Percentiles rank a stretch among this genome's conserved stretches.
Evolutionary conservation across 2,113 vertebrate species (phyloP).

Genomic region (Phylloscopus trochiloides): DNA sequence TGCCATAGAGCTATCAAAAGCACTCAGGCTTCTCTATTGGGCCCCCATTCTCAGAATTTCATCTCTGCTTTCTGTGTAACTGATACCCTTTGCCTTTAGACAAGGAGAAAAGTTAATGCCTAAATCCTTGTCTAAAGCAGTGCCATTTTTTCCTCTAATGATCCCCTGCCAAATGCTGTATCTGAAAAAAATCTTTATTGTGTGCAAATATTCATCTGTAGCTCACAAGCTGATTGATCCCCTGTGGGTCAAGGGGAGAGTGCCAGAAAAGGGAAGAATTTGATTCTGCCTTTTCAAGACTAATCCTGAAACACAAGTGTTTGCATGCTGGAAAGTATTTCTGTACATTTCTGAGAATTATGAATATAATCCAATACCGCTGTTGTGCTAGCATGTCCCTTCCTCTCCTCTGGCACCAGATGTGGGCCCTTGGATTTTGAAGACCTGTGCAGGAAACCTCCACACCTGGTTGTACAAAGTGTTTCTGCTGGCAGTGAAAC

Average conservation of each 20-base stretch:
- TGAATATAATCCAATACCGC: constrained; percentile 2
- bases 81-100: not conserved
- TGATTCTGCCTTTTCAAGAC: not conserved
- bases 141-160: not conserved
- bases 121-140: not conserved
- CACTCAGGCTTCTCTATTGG: not conserved
- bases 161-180: not conserved
- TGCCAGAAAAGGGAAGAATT: constrained; percentile 39
- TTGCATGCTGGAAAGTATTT: not conserved
- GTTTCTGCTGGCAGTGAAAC: not conserved
- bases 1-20: not conserved
- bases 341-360: not conserved
- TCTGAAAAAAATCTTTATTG: constrained; percentile 23
- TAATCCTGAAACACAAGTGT: not conserved
- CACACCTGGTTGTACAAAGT: not conserved
- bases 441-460: not conserved
- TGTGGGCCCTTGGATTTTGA: not conserved
- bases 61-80: not conserved
- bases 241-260: constrained; percentile 2
- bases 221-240: constrained; percentile 3
- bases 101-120: not conserved
- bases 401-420: not conserved
- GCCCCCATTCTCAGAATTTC: not conserved
- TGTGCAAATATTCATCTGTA: not conserved
- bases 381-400: not conserved